phyloP scores from a whole-genome alignment of 2,113 vertebrate species.

The Cavia porcellus region DNA sequence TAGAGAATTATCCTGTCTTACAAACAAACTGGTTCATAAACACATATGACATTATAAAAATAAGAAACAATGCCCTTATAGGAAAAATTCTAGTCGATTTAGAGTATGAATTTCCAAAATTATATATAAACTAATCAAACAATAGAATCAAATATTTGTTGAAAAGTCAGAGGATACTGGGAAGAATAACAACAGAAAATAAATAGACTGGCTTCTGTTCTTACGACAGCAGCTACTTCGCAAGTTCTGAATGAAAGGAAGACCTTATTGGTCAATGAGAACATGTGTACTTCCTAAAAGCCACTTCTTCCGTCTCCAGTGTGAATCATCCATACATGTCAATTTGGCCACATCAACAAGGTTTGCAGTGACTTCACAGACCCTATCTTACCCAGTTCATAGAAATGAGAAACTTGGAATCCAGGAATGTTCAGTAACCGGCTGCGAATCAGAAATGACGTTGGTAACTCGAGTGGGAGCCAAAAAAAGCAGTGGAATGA shows the following conservation, averaged over 20 bases:
- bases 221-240: neutral
- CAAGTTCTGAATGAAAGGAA: neutral
- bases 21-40: conserved; percentile 39
- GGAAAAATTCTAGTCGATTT: neutral
- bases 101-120: conserved; percentile 32
- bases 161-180: neutral
- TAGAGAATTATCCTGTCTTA: neutral
- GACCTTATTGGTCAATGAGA: neutral
- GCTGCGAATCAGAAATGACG: neutral
- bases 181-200: neutral
- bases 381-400: neutral
- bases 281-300: neutral
- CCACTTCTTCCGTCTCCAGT: neutral
- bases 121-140: neutral
- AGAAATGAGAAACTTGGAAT: neutral
- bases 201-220: neutral
- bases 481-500: neutral
- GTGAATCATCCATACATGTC: rapidly evolving
- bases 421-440: neutral
- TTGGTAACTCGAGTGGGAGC: neutral
- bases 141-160: neutral
- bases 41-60: conserved; percentile 45
- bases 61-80: neutral
- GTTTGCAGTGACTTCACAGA: neutral
- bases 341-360: neutral